Evolutionary conservation across 2,797 vertebrate genomes (phyloP), one percentile per base, ranked within the genome.

Genomic region (Anableps anableps): DNA sequence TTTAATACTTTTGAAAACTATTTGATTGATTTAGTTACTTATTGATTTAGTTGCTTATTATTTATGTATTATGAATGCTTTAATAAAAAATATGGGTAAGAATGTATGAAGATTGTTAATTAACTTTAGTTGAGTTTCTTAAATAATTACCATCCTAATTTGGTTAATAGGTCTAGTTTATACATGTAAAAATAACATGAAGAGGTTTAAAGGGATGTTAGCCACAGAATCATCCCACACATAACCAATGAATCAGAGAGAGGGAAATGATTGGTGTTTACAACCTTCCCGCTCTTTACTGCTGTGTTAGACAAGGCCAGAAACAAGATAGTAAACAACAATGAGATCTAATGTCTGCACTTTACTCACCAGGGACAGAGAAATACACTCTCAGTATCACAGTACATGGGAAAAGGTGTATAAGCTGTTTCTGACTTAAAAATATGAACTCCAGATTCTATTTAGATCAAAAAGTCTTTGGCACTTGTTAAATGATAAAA

Each of bases 401-500:
- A 47, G 43, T 72, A 8, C n/a, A 31, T 19, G 43, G 43, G 6
- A 29, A 11, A 60, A 71, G 7, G 43, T 45, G 41, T 72, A 19
- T 72, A 11, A 45, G 43, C 43, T 31, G 41, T 29, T 72, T 47
- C 43, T 72, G 14, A 47, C 9, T 29, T 8, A 34, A 48, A 48
- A 41, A 41, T 16, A n/a, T 29, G 36, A 74, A 19, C 73, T 41
- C 3, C 26, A 72, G 68, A 72, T 72, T 29, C 43, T 47, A 64
- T 48, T 76, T 34, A 76, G 64, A 78, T 77, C 45, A 83, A 53
- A 84, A 68, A 6, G 0, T 19, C 7, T 43, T 26, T 87, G 80
- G 79, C 38, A 79, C 47, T 78, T 79, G 36, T 58, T 38, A 80
- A 85, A 76, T 48, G 43, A 76, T 64, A 74, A 68, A 77, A 84